These are phyloP conservation scores for Dynastes tityus DNA, from an alignment of 2,888 invertebrate species.

Conservation along the genomic window DNA sequence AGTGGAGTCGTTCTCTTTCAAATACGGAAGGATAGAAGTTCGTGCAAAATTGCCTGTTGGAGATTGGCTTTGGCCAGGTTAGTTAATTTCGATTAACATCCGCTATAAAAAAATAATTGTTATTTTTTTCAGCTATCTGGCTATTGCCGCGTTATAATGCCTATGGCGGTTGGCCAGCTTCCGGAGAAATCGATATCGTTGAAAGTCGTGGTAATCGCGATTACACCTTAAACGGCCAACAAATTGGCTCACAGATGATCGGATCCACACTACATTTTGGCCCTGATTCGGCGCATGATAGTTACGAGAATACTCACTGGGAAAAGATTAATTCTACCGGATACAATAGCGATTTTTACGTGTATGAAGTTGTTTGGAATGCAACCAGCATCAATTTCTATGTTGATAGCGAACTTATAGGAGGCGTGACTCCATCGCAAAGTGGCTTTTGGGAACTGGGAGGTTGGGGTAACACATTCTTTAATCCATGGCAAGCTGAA, in stretches of 20 bases:
- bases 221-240: constrained; percentile 66
- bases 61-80: constrained; percentile 80
- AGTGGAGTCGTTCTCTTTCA: constrained; percentile 77
- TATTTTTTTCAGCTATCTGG: constrained; percentile 75
- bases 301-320: constrained; percentile 74
- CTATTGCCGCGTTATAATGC: constrained; percentile 77
- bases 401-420: constrained; percentile 73
- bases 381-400: constrained; percentile 72
- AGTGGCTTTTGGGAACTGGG: constrained; percentile 81
- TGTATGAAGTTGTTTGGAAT: constrained; percentile 80
- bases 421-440: constrained; percentile 71
- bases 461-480: constrained; percentile 71
- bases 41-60: constrained; percentile 80
- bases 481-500: constrained; percentile 75
- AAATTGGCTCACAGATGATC: constrained; percentile 76
- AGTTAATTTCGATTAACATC: constrained; percentile 2
- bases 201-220: constrained; percentile 79
- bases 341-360: constrained; percentile 76
- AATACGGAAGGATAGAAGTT: constrained; percentile 78
- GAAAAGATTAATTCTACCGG: constrained; percentile 66
- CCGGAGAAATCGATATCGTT: constrained; percentile 82
- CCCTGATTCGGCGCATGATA: constrained; percentile 73
- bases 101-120: background rate
- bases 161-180: constrained; percentile 81
- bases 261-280: constrained; percentile 80